Evolutionary conservation across 2,113 vertebrate species (phyloP).

Genomic region (Eclectus roratus): DNA sequence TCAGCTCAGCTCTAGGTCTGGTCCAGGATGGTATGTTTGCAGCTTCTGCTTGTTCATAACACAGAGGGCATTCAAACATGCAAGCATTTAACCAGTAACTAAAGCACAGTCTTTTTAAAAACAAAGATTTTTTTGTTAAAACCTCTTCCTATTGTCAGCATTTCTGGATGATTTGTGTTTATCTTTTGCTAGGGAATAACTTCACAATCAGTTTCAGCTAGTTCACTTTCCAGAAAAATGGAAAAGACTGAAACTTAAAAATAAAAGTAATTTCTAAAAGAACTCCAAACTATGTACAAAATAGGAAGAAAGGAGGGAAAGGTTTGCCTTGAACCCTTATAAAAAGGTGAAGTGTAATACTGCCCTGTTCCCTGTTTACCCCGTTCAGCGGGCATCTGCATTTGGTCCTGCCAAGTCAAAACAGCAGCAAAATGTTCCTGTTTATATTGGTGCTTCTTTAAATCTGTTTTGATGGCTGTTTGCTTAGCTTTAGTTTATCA

Average conservation of each 20-base stretch:
- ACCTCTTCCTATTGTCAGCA: neutral
- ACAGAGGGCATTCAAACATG: neutral
- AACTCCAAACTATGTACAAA: neutral
- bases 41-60: neutral
- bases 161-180: neutral
- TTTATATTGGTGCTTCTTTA: slow-evolving; percentile 18
- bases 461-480: neutral
- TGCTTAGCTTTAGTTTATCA: slow-evolving; percentile 1
- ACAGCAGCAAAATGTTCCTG: slow-evolving; percentile 32
- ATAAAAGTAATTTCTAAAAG: neutral
- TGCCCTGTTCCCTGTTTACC: slow-evolving; percentile 24
- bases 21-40: neutral
- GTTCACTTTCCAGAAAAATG: neutral
- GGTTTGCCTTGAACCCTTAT: slow-evolving; percentile 20
- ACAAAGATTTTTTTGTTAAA: neutral
- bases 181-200: neutral
- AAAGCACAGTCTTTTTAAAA: neutral
- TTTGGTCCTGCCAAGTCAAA: slow-evolving; percentile 17
- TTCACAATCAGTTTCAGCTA: neutral
- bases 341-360: neutral
- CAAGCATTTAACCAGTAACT: neutral
- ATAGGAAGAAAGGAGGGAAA: neutral
- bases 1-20: neutral
- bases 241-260: neutral
- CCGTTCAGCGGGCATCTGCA: neutral